These are phyloP conservation scores for Acanthiza pusilla DNA, from an alignment of 2,797 vertebrate genomes.

Conservation along the genomic window DNA sequence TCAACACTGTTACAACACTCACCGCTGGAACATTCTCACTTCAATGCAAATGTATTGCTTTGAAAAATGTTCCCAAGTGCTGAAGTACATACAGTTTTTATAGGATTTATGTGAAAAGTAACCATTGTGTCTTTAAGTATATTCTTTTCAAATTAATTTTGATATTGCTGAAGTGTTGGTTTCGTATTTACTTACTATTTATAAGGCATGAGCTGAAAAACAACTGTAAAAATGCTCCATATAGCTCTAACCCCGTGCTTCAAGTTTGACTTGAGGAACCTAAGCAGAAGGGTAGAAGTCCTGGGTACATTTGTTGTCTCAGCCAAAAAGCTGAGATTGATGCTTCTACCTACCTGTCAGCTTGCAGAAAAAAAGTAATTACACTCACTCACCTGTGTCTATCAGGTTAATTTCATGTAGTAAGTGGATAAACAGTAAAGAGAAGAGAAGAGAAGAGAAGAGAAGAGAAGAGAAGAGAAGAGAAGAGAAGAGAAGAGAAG, in stretches of 20 bases:
- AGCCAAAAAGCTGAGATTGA: not conserved
- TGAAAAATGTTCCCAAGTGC: not conserved
- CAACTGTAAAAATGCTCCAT: not conserved
- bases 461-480: too few relatives aligned
- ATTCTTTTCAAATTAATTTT: not conserved
- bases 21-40: not conserved
- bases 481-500: too few relatives aligned
- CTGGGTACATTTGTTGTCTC: not conserved
- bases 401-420: not conserved
- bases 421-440: not conserved
- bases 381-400: not conserved
- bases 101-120: not conserved
- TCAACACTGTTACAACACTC: not conserved
- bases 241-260: not conserved
- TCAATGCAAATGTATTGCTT: not conserved
- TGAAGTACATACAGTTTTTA: not conserved
- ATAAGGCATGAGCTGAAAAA: not conserved
- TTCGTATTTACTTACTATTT: not conserved
- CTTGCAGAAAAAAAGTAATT: not conserved
- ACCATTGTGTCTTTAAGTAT: not conserved
- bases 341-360: not conserved
- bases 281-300: not conserved
- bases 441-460: not conserved
- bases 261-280: not conserved
- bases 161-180: not conserved